Evolutionary conservation across 1,140 invertebrate species (phyloP).

Genomic region (Drosophila sturtevanti): DNA sequence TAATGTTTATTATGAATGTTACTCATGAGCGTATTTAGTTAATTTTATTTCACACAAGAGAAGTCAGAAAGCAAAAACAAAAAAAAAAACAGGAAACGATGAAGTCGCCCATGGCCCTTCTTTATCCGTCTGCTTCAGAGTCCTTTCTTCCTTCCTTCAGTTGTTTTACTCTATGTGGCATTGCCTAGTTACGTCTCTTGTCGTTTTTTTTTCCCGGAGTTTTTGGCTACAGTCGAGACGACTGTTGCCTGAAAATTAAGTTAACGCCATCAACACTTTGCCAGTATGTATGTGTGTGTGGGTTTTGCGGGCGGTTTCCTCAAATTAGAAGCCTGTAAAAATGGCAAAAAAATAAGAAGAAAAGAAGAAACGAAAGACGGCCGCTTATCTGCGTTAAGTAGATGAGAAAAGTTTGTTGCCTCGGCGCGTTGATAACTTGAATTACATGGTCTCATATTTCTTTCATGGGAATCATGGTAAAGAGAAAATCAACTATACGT

Average conservation of each 20-base stretch:
- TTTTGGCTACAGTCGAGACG: conserved; percentile 56
- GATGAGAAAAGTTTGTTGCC: conserved; percentile 79
- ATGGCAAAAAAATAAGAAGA: conserved; percentile 37
- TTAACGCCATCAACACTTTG: conserved; percentile 74
- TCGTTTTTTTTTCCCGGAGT: conserved; percentile 31
- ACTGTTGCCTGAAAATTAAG: conserved; percentile 70
- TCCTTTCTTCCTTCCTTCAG: conserved; percentile 5
- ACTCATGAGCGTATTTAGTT: conserved; percentile 83
- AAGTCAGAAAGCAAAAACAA: conserved; percentile 43
- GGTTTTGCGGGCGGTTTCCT: conserved; percentile 40
- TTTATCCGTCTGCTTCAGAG: conserved; percentile 1
- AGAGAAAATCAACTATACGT: conserved; percentile 3
- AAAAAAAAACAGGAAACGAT: conserved; percentile 4
- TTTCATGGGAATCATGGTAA: conserved; percentile 37
- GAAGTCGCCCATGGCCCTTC: conserved; percentile 10
- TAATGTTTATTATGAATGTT: conserved; percentile 83
- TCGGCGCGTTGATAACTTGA: conserved; percentile 75
- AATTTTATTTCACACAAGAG: conserved; percentile 83
- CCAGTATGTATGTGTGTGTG: conserved; percentile 36
- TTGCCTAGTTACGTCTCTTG: conserved; percentile 46
- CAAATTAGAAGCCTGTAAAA: conserved; percentile 78
- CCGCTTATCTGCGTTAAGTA: conserved; percentile 79
- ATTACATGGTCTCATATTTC: conserved; percentile 69
- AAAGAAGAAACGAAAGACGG: conserved; percentile 33
- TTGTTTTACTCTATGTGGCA: not conserved